These are phyloP conservation scores for Heliconius erato DNA, from an alignment of 2,888 invertebrate species.

Conservation along the genomic window DNA sequence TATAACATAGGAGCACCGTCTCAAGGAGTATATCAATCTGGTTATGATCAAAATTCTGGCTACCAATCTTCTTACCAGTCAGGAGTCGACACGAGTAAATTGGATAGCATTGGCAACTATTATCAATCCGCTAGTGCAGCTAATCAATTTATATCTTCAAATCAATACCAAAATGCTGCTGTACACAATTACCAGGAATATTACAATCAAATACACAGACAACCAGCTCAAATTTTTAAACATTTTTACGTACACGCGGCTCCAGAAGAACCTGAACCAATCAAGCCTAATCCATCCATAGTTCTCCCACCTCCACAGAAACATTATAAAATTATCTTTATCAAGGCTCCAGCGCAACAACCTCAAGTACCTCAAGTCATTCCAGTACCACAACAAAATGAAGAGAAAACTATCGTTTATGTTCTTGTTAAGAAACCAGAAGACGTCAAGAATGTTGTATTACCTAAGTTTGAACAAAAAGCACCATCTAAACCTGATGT, in stretches of 20 bases:
- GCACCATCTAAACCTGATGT: constrained; percentile 91
- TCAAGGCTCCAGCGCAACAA: constrained; percentile 89
- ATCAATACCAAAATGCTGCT: constrained; percentile 54
- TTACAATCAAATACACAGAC: constrained; percentile 90
- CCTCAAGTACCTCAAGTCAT: constrained; percentile 88
- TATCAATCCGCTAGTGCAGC: constrained; percentile 53
- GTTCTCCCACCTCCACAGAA: constrained; percentile 89
- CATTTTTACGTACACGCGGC: constrained; percentile 82
- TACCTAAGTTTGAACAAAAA: constrained; percentile 89
- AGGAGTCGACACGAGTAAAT: constrained; percentile 46
- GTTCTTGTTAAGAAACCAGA: constrained; percentile 92
- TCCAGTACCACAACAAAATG: constrained; percentile 88
- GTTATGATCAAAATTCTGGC: constrained; percentile 50
- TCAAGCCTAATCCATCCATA: constrained; percentile 85
- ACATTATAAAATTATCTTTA: constrained; percentile 93
- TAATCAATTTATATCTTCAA: constrained; percentile 59
- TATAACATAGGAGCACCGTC: constrained; percentile 55
- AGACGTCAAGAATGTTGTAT: constrained; percentile 87
- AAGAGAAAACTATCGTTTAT: constrained; percentile 91
- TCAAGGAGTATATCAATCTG: constrained; percentile 48
- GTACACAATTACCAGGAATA: constrained; percentile 80
- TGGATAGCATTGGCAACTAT: constrained; percentile 52
- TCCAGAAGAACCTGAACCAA: constrained; percentile 81
- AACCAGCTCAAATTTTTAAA: constrained; percentile 89
- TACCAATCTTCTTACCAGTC: constrained; percentile 54